Evolutionary conservation across 2,113 vertebrate genomes (phyloP).

Genomic region (Corythornis madagascariensis): DNA sequence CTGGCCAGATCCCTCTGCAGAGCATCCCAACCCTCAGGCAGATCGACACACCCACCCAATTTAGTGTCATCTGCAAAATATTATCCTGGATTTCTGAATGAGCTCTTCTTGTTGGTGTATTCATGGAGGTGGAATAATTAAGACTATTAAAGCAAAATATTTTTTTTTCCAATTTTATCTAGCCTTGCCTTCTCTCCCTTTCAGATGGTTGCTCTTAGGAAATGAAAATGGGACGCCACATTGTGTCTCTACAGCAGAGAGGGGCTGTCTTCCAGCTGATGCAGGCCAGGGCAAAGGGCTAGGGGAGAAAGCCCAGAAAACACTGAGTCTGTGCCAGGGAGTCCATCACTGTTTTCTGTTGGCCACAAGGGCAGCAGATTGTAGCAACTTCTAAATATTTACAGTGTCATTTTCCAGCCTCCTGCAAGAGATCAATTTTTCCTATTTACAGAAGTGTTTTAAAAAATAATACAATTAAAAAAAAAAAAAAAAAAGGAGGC

Average conservation of each 20-base stretch:
- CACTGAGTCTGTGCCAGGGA: background rate
- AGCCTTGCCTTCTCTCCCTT: background rate
- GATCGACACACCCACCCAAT: too few species aligned
- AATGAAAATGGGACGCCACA: background rate
- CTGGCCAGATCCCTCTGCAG: too few species aligned
- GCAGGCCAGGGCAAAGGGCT: background rate
- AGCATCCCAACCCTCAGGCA: too few species aligned
- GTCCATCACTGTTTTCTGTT: background rate
- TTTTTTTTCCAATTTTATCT: background rate
- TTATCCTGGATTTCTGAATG: constrained; percentile 33
- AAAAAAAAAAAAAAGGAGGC: background rate
- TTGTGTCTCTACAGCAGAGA: background rate
- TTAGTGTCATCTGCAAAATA: background rate
- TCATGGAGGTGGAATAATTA: constrained; percentile 25
- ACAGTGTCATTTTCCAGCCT: background rate
- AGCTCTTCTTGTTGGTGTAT: background rate
- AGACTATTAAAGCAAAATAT: background rate
- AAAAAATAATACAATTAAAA: background rate
- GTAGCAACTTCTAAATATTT: constrained; percentile 31
- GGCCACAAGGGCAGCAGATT: background rate
- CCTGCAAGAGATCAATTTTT: background rate
- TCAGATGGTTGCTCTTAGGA: background rate
- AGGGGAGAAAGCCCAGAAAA: background rate
- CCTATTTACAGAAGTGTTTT: background rate
- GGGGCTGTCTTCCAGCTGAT: background rate